Evolutionary conservation across 1,140 invertebrate genomes (phyloP).

Genomic region (Leptinotarsa texana): DNA sequence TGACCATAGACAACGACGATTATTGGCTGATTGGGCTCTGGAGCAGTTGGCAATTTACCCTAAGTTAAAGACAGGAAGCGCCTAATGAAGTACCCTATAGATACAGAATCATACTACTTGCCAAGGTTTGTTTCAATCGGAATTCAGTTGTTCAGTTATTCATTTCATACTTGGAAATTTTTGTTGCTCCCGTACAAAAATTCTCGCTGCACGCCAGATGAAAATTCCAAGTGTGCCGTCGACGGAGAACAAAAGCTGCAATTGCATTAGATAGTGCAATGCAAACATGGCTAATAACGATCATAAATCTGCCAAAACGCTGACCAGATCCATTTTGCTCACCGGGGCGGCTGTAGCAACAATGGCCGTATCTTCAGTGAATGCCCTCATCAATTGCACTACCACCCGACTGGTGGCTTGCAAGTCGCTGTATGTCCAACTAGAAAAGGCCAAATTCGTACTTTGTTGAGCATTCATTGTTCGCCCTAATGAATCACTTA

Average conservation of each 20-base stretch:
- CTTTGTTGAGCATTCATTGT: neutral
- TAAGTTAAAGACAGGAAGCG: too few relatives aligned
- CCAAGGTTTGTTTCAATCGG: too few relatives aligned
- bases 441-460: neutral
- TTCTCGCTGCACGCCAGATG: neutral
- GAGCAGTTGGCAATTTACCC: too few relatives aligned
- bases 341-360: neutral
- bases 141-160: too few relatives aligned
- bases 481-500: neutral
- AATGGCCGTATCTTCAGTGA: neutral
- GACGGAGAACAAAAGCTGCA: slow-evolving; percentile 11
- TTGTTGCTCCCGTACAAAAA: too few relatives aligned
- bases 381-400: neutral
- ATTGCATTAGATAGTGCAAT: slow-evolving; percentile 15
- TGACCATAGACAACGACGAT: too few relatives aligned
- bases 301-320: slow-evolving; percentile 17
- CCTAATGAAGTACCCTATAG: too few relatives aligned
- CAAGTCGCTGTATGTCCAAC: neutral
- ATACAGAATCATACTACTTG: too few relatives aligned
- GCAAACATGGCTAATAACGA: slow-evolving; percentile 21
- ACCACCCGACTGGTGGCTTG: neutral
- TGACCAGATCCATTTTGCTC: slow-evolving; percentile 23
- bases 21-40: too few relatives aligned
- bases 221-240: slow-evolving; percentile 12
- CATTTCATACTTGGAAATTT: too few relatives aligned